A percentile compares a stretch with the other conserved stretches of the same genome.
phyloP scores from a whole-genome alignment of 2,888 invertebrate species.

The Philereme transversata region DNA sequence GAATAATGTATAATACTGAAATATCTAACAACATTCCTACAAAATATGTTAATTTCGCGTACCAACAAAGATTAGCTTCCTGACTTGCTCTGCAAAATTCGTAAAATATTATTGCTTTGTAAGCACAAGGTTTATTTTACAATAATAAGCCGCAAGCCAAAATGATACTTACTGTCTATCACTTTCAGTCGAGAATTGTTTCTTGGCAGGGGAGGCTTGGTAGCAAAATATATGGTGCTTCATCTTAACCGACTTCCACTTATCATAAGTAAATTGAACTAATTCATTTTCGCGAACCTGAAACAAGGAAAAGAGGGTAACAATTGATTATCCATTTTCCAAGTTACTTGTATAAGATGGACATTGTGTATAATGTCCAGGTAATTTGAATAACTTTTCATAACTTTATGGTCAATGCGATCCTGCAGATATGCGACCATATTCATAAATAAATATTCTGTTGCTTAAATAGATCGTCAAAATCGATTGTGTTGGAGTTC shows the following conservation, averaged over 20 bases:
- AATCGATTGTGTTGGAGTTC: too few species aligned
- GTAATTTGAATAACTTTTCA: too few species aligned
- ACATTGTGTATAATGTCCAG: too few species aligned
- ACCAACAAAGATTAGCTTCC: constrained; percentile 79
- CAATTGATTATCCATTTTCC: background rate
- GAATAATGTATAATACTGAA: background rate
- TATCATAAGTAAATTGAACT: constrained; percentile 92
- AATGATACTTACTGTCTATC: constrained; percentile 81
- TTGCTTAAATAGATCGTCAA: too few species aligned
- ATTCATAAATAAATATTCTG: too few species aligned
- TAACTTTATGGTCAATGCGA: too few species aligned
- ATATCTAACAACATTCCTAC: constrained; percentile 36
- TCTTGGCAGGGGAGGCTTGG: constrained; percentile 92
- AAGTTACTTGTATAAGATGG: too few species aligned
- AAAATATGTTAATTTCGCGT: constrained; percentile 54
- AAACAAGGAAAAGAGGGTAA: background rate
- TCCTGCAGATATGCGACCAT: too few species aligned
- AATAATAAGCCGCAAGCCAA: constrained; percentile 23
- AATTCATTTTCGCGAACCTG: constrained; percentile 92
- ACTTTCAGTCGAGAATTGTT: constrained; percentile 91
- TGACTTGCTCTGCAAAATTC: constrained; percentile 80
- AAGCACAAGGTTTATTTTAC: constrained; percentile 33
- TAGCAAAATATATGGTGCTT: constrained; percentile 95
- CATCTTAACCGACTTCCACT: constrained; percentile 93
- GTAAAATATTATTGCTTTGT: constrained; percentile 43